Evolutionary conservation across 2,113 vertebrate genomes (phyloP).

Genomic region (Notechis scutatus): DNA sequence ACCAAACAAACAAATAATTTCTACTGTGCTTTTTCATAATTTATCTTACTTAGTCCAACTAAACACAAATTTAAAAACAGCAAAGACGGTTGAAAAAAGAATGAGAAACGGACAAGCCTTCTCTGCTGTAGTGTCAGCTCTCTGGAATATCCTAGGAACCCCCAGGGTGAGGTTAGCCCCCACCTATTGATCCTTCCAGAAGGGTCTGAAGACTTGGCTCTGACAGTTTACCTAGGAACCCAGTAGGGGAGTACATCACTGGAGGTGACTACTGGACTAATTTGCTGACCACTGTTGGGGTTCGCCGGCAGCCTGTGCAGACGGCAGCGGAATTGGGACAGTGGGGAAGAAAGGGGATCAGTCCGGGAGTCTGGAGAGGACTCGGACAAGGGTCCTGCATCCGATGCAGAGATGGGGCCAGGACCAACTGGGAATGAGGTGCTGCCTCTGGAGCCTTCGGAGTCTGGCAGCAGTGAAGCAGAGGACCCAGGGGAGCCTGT

Average conservation of each 20-base stretch:
- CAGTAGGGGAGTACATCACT: neutral
- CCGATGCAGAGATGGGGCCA: too few relatives aligned
- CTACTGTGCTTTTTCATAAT: neutral
- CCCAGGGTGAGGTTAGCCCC: neutral
- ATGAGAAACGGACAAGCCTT: neutral
- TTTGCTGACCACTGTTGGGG: neutral
- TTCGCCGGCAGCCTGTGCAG: too few relatives aligned
- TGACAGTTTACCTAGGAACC: neutral
- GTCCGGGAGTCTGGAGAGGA: too few relatives aligned
- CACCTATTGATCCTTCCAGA: neutral
- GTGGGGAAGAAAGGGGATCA: too few relatives aligned
- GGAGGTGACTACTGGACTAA: neutral
- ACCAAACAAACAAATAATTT: neutral
- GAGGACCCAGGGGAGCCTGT: too few relatives aligned
- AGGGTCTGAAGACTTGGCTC: too few relatives aligned
- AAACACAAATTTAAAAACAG: neutral
- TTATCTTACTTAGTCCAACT: neutral
- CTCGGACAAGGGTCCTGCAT: too few relatives aligned
- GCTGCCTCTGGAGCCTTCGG: too few relatives aligned
- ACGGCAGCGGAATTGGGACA: too few relatives aligned
- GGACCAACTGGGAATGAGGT: too few relatives aligned
- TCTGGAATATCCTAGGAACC: neutral
- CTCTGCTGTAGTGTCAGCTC: neutral
- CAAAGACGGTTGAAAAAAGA: neutral
- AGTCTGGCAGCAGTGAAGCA: too few relatives aligned